A percentile compares a stretch with the other conserved stretches of the same genome.
These are phyloP conservation scores for Papio anubis DNA, from an alignment of 2,113 vertebrate species.

Conservation along the genomic window DNA sequence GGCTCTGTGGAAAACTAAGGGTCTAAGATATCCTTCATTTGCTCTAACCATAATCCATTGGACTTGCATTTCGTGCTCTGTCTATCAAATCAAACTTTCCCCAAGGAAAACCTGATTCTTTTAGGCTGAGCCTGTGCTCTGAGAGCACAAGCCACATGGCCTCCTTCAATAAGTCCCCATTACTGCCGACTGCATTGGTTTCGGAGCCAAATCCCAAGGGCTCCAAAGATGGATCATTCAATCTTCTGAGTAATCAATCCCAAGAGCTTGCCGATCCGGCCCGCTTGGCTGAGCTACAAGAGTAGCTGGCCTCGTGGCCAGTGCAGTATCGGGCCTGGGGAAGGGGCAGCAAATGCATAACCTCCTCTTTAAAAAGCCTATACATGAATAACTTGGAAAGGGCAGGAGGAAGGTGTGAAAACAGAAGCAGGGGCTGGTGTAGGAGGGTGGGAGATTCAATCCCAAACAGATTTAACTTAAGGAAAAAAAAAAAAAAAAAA, in stretches of 20 bases:
- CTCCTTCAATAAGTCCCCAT: slow-evolving; percentile 79
- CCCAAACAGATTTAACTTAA: slow-evolving; percentile 68
- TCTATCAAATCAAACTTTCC: slow-evolving; percentile 79
- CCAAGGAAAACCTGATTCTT: slow-evolving; percentile 77
- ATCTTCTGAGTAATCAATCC: slow-evolving; percentile 76
- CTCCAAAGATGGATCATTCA: slow-evolving; percentile 81
- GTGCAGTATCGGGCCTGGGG: not conserved
- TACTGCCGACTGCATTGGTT: slow-evolving; percentile 74
- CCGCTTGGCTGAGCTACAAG: slow-evolving; percentile 63
- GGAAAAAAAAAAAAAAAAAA: slow-evolving; percentile 25
- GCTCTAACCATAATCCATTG: slow-evolving; percentile 75
- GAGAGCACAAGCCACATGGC: slow-evolving; percentile 63
- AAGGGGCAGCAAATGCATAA: slow-evolving; percentile 24
- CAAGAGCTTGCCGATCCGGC: slow-evolving; percentile 41
- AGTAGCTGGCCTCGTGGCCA: slow-evolving; percentile 37
- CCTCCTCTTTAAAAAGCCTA: slow-evolving; percentile 42
- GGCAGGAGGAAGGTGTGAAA: slow-evolving; percentile 34
- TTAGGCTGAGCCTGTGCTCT: slow-evolving; percentile 72
- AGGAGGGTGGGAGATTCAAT: slow-evolving; percentile 36
- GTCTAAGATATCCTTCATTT: slow-evolving; percentile 77
- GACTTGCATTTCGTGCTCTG: slow-evolving; percentile 76
- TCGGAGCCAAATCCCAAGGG: slow-evolving; percentile 75
- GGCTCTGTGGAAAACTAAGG: slow-evolving; percentile 74
- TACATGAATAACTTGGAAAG: slow-evolving; percentile 53
- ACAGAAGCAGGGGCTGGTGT: not conserved